These are phyloP conservation scores for Sebastes elongatus DNA, from an alignment of 2,797 vertebrate genomes.

Conservation along the genomic window DNA sequence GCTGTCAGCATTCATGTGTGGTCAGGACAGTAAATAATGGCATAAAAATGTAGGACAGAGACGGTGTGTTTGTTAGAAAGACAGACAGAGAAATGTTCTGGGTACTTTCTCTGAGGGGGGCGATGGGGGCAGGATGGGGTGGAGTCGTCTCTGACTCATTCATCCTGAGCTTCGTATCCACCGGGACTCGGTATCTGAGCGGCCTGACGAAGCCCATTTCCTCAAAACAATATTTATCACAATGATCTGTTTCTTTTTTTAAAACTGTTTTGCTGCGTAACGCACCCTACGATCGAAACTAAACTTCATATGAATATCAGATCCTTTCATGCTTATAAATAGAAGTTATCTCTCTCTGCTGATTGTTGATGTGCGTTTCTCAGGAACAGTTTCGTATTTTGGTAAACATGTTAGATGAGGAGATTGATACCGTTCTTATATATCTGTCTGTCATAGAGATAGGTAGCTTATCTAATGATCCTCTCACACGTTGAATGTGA, in stretches of 20 bases:
- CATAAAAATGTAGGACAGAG: neutral
- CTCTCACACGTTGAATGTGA: too few species aligned
- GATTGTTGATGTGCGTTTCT: neutral
- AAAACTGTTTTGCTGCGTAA: too few species aligned
- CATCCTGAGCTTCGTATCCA: neutral
- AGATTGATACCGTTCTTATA: neutral
- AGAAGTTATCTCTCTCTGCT: too few species aligned
- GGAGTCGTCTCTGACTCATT: slow-evolving; percentile 28
- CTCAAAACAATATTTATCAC: neutral
- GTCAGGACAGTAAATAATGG: neutral
- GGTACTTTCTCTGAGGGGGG: neutral
- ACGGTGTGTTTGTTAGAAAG: neutral
- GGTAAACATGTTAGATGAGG: neutral
- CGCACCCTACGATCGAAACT: fast-evolving
- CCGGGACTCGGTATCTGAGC: slow-evolving; percentile 1
- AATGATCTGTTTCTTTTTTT: neutral
- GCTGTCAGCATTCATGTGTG: neutral
- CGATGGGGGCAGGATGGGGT: neutral
- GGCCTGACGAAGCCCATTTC: slow-evolving; percentile 22
- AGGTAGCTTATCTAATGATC: neutral
- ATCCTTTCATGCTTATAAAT: neutral
- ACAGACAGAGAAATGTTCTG: neutral
- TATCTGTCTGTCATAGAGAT: neutral
- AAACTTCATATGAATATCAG: neutral
- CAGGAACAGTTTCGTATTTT: neutral